A percentile compares a stretch with the other conserved stretches of the same genome.
Evolutionary conservation across 2,797 vertebrate species (phyloP).

Genomic region (Brachyalestes nurse): DNA sequence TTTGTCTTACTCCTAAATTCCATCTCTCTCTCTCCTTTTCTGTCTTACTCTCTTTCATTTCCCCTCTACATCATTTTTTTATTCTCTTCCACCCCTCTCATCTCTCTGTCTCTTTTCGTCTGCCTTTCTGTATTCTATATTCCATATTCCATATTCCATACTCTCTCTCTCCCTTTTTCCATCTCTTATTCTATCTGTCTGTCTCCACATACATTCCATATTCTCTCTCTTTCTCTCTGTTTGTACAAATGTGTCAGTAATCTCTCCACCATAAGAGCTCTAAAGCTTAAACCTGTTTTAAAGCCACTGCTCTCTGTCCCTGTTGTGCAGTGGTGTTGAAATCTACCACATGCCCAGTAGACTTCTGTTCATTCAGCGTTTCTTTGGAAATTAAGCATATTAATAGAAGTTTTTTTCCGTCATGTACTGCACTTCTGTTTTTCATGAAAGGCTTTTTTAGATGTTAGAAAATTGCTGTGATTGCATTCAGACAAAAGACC

Average conservation of each 20-base stretch:
- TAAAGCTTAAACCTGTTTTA: not conserved
- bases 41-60: not conserved
- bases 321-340: not conserved
- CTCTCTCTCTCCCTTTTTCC: not conserved
- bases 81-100: not conserved
- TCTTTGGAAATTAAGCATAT: not conserved
- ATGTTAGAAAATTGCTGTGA: not conserved
- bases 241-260: not conserved
- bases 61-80: not conserved
- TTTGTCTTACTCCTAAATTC: not conserved
- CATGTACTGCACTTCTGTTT: not conserved
- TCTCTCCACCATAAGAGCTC: no score
- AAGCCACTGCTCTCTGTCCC: not conserved
- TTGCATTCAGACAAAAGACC: not conserved
- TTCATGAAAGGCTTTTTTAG: not conserved
- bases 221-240: not conserved
- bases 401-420: not conserved
- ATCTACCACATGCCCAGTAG: not conserved
- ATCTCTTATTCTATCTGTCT: constrained; percentile 23
- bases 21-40: not conserved
- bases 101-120: not conserved
- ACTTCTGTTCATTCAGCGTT: not conserved
- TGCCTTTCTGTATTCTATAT: not conserved
- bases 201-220: not conserved
- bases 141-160: not conserved